Evolutionary conservation across 1,140 invertebrate species (phyloP).

Genomic region (Ylistrum balloti): DNA sequence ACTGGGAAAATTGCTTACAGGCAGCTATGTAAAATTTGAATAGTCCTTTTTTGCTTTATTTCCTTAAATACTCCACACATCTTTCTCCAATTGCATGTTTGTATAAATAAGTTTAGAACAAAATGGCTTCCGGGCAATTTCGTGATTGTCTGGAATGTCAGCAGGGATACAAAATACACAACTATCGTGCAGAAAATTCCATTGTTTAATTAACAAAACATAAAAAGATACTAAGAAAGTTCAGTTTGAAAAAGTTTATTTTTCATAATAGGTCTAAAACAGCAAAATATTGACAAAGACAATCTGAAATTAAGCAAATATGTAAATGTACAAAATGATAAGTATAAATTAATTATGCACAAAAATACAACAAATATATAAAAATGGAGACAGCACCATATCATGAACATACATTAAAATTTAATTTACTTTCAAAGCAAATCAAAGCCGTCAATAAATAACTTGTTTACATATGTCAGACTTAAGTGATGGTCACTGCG

Average conservation of each 20-base stretch:
- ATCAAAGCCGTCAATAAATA: background rate
- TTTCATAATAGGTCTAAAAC: background rate
- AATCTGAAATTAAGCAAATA: background rate
- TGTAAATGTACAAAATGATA: conserved; percentile 8
- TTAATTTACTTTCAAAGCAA: conserved; percentile 7
- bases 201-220: background rate
- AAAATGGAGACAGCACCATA: conserved; percentile 36
- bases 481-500: background rate
- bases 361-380: background rate
- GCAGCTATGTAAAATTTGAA: too few relatives aligned
- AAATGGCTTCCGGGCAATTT: too few relatives aligned
- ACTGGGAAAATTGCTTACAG: too few relatives aligned
- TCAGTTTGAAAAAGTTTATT: background rate
- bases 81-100: too few relatives aligned
- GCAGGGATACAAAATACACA: too few relatives aligned
- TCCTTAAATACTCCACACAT: too few relatives aligned
- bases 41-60: too few relatives aligned
- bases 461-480: background rate
- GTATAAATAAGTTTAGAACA: too few relatives aligned
- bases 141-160: too few relatives aligned
- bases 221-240: background rate
- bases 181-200: too few relatives aligned
- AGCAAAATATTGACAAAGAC: background rate
- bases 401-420: background rate
- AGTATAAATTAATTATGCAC: conserved; percentile 30